Percentiles rank a stretch among this genome's conserved stretches.
Evolutionary conservation across 1,140 invertebrate genomes (phyloP).

Genomic region (Eupeodes corollae): DNA sequence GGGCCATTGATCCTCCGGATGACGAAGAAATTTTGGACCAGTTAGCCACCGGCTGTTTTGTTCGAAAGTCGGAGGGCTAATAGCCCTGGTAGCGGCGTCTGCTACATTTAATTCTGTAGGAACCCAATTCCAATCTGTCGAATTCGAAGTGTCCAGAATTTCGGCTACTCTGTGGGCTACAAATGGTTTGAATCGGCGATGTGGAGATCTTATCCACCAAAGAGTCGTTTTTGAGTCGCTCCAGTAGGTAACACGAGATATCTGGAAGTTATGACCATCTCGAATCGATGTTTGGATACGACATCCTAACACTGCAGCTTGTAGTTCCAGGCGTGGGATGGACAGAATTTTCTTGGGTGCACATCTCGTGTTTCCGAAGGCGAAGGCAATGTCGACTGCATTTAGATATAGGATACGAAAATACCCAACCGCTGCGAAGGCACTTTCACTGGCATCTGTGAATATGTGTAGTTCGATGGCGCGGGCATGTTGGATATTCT

Average conservation of each 20-base stretch:
- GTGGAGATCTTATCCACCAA: not conserved
- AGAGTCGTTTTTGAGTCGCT: not conserved
- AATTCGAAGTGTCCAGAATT: slow-evolving; percentile 6
- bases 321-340: slow-evolving; percentile 35
- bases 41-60: slow-evolving; percentile 7
- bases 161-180: slow-evolving; percentile 20
- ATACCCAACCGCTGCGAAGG: slow-evolving; percentile 20
- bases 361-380: slow-evolving; percentile 20
- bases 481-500: too few relatives aligned
- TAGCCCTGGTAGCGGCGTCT: slow-evolving; percentile 10
- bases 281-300: slow-evolving; percentile 12
- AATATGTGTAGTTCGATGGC: slow-evolving; percentile 5
- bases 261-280: not conserved
- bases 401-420: not conserved
- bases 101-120: slow-evolving; percentile 20
- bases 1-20: too few relatives aligned
- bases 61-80: not conserved
- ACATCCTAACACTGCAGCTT: slow-evolving; percentile 28
- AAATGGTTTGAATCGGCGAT: slow-evolving; percentile 8
- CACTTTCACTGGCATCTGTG: slow-evolving; percentile 18
- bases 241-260: not conserved
- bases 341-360: slow-evolving; percentile 24
- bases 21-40: slow-evolving; percentile 15
- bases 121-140: slow-evolving; percentile 19
- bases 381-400: not conserved